Base-by-base conservation (phyloP, 2,113 vertebrate species). In the Heloderma charlesbogerti region DNA sequence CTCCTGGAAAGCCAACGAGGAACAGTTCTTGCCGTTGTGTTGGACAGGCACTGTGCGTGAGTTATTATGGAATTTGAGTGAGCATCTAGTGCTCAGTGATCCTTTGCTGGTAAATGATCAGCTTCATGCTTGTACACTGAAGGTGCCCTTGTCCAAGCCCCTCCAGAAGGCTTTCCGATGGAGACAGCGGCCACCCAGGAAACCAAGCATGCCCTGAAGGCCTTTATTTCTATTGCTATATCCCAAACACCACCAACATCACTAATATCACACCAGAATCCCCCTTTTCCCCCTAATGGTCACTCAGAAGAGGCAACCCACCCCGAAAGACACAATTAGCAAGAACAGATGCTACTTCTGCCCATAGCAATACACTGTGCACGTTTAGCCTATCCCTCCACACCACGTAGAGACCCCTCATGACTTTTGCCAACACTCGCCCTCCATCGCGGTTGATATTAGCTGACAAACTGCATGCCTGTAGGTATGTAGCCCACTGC, bases 401-500 rank as follows among this genome's bases (percentile, higher is more conserved):
- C 34, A 45, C 92, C 92, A 43, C 63, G 12, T 51, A 92, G 88
- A 12, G 1, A 87, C 84, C 80, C 82, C 92, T 87, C 84, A 66
- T 92, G 94, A 93, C 83, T 92, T 90, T 84, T 90, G 88, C 77
- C 15, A 20, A 92, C 40, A 83, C 83, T 90, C 43, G 91, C 78
- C 79, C 90, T 91, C 90, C 80, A 88, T 60, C 31, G 91, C 88
- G 71, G 92, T 90, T 57, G 15, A 86, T 95, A 91, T 94, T 94
- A 95, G 90, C 86, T 94, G 88, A 69, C 94, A 96, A 94, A 91
- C 43, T 92, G 91, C 88, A 88, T 0, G 90, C 91, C 67, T 91
- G 84, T 37, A n/a, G 89, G 95, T 80, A 75, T 90, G 66, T 84
- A 94, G 94, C 95, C 95, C 96, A 86, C 12, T 93, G 78, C 91